phyloP scores from a whole-genome alignment of 2,113 vertebrate genomes.

The Brevimyrus niger region DNA sequence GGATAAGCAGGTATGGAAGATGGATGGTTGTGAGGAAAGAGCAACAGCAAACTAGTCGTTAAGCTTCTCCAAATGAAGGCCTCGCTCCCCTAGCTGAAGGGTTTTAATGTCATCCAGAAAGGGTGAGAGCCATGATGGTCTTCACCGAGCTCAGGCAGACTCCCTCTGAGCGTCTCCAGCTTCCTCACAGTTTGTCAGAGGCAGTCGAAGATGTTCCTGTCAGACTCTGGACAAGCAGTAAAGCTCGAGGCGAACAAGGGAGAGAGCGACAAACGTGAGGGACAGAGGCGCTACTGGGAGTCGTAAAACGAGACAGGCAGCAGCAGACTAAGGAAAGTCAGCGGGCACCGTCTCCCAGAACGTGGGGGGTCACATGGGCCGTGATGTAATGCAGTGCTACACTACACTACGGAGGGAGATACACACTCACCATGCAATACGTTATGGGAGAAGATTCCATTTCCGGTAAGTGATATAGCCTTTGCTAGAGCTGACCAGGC shows the following conservation, averaged over 20 bases:
- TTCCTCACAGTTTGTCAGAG: not conserved
- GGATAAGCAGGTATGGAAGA: not conserved
- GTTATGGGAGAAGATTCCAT: slow-evolving; percentile 8
- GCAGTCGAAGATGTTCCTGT: not conserved
- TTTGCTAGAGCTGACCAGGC: not conserved
- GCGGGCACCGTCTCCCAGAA: slow-evolving; percentile 1
- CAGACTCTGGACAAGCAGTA: not conserved
- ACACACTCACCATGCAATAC: not conserved
- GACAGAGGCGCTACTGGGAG: not conserved
- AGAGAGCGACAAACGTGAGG: not conserved
- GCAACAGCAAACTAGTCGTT: not conserved
- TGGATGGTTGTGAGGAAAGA: not conserved
- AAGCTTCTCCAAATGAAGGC: not conserved
- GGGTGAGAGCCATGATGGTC: not conserved
- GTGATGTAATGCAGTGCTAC: not conserved
- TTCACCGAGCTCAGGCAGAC: not conserved
- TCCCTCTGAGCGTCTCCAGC: not conserved
- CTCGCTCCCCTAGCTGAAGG: not conserved
- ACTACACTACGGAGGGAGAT: not conserved
- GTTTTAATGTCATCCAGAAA: not conserved
- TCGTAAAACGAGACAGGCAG: not conserved
- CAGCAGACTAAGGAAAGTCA: not conserved
- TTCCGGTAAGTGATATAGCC: not conserved
- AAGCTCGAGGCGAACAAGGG: not conserved
- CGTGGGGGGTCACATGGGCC: not conserved